These are phyloP conservation scores for Chelonoidis abingdonii DNA, from an alignment of 2,113 vertebrate species.

Conservation along the genomic window DNA sequence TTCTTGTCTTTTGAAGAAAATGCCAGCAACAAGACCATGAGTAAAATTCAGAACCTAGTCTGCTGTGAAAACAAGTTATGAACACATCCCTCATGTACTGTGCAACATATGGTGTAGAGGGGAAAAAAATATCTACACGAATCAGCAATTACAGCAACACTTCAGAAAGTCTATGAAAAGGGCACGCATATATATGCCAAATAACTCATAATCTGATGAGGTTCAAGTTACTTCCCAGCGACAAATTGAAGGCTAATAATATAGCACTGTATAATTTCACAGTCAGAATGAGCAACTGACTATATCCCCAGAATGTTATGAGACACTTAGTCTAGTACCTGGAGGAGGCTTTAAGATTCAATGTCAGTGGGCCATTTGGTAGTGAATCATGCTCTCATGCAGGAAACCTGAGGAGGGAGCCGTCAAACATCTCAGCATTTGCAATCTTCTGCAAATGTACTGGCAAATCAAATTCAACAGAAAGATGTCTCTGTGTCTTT, in stretches of 20 bases:
- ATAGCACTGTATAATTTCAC: conserved; percentile 68
- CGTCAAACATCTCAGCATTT: conserved; percentile 57
- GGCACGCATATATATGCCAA: background rate
- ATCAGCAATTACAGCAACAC: conserved; percentile 73
- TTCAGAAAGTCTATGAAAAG: conserved; percentile 64
- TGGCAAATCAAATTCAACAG: conserved; percentile 49
- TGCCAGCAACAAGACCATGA: conserved; percentile 15
- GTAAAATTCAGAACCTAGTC: conserved; percentile 32
- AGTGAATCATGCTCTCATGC: conserved; percentile 41
- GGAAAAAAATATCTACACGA: conserved; percentile 59
- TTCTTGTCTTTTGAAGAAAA: conserved; percentile 57
- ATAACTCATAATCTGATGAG: conserved; percentile 42
- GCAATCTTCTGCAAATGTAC: conserved; percentile 54
- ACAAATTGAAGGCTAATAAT: conserved; percentile 64
- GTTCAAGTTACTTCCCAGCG: conserved; percentile 65
- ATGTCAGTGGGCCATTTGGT: conserved; percentile 54
- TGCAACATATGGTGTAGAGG: conserved; percentile 58
- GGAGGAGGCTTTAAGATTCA: conserved; percentile 69
- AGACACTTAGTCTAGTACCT: conserved; percentile 51
- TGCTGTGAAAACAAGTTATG: conserved; percentile 57
- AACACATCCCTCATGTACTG: conserved; percentile 36
- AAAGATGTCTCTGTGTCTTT: conserved; percentile 9
- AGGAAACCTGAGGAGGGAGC: conserved; percentile 52
- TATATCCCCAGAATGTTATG: conserved; percentile 19
- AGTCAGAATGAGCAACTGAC: conserved; percentile 64